Conservation (phyloP, 2,888 invertebrate species). For the Amblyteles armatorius region DNA sequence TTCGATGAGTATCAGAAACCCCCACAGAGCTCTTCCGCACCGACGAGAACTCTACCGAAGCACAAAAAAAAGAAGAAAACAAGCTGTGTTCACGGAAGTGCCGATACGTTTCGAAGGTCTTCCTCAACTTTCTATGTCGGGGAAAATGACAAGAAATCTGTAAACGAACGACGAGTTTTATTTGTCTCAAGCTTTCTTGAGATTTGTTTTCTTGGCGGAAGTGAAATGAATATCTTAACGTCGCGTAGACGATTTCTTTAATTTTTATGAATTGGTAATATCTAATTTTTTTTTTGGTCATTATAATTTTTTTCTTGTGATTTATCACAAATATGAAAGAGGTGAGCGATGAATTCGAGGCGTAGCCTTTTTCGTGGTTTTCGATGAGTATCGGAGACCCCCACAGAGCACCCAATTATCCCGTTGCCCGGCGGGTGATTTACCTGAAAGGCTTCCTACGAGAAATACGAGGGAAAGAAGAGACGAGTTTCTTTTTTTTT, state of each 20-base stretch:
- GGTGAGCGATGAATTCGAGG: neutral
- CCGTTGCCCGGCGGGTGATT: conserved; percentile 45
- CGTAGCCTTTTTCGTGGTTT: conserved; percentile 10
- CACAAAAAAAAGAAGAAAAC: conserved; percentile 19
- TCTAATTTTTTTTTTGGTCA: neutral
- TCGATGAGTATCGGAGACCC: conserved; percentile 40
- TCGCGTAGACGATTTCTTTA: too few species aligned
- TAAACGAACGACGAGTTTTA: too few species aligned
- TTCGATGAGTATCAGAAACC: conserved; percentile 32
- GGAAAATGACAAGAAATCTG: neutral
- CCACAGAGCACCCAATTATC: conserved; percentile 58
- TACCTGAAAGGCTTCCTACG: conserved; percentile 51
- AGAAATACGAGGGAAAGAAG: conserved; percentile 11
- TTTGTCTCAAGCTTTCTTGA: too few species aligned
- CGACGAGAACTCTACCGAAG: too few species aligned
- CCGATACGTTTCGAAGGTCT: conserved; percentile 25
- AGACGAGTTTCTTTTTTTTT: conserved; percentile 10
- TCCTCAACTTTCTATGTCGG: conserved; percentile 14
- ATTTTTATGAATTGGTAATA: too few species aligned
- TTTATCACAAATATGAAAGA: neutral
- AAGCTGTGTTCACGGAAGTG: conserved; percentile 19
- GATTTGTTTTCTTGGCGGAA: too few species aligned
- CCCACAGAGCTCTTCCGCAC: conserved; percentile 11
- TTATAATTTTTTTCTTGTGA: conserved; percentile 8
- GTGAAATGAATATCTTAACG: too few species aligned